Conservation (phyloP, 2,888 invertebrate species). For the Aspidiotus destructor region DNA sequence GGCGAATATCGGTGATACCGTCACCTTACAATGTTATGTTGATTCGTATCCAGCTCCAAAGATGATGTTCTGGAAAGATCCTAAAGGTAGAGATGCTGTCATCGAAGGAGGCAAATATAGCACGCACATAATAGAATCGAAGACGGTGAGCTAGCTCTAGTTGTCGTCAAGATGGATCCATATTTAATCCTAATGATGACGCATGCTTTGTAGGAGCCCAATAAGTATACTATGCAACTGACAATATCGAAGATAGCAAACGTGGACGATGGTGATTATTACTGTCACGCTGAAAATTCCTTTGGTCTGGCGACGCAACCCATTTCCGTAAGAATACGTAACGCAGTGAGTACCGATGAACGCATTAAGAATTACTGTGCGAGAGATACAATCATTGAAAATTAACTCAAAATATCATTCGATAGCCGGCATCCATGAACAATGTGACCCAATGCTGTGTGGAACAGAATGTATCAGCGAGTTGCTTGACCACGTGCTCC, state of each 20-base stretch:
- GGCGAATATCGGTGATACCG: slow-evolving; percentile 64
- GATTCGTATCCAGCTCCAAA: slow-evolving; percentile 70
- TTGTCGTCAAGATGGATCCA: background rate
- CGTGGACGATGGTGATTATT: slow-evolving; percentile 67
- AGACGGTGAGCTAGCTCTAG: background rate
- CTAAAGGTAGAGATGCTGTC: slow-evolving; percentile 61
- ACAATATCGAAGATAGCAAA: slow-evolving; percentile 62
- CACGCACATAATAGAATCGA: slow-evolving; percentile 41
- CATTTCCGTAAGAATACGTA: slow-evolving; percentile 61
- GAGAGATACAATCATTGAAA: background rate
- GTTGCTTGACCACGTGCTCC: slow-evolving; percentile 74
- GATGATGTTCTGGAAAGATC: slow-evolving; percentile 72
- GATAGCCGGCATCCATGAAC: slow-evolving; percentile 48
- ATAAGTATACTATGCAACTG: slow-evolving; percentile 63
- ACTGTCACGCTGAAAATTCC: slow-evolving; percentile 74
- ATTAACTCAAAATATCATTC: slow-evolving; percentile 26
- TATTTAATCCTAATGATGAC: background rate
- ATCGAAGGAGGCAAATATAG: slow-evolving; percentile 67
- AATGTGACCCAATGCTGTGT: slow-evolving; percentile 73
- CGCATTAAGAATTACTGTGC: background rate
- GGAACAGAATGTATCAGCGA: slow-evolving; percentile 64
- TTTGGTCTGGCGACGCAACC: slow-evolving; percentile 64
- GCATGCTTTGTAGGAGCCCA: slow-evolving; percentile 47
- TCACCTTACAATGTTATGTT: slow-evolving; percentile 65
- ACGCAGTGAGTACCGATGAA: slow-evolving; percentile 41